phyloP scores from a whole-genome alignment of 2,797 vertebrate species.

The Alauda arvensis region DNA sequence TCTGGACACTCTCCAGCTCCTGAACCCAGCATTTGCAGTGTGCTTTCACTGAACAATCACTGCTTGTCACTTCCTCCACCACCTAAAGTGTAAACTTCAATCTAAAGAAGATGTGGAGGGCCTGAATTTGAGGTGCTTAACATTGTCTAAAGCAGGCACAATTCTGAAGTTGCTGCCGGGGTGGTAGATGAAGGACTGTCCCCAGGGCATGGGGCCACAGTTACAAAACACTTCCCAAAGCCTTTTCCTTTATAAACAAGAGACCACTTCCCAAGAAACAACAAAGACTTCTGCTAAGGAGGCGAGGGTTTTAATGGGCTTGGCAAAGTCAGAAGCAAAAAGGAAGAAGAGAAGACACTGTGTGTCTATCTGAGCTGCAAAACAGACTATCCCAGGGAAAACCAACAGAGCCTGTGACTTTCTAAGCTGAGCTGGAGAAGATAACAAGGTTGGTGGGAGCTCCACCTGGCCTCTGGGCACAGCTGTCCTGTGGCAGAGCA shows the following conservation, averaged over 20 bases:
- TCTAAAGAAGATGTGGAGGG: background rate
- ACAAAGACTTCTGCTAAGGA: background rate
- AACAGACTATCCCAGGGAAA: background rate
- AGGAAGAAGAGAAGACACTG: background rate
- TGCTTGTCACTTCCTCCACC: background rate
- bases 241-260: background rate
- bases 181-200: background rate
- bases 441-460: background rate
- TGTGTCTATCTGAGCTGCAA: background rate
- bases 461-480: background rate
- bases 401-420: background rate
- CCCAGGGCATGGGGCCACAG: background rate
- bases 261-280: background rate
- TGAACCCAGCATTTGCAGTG: background rate
- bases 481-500: background rate
- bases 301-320: background rate
- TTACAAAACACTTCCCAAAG: background rate
- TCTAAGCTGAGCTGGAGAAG: background rate
- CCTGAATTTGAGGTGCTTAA: background rate
- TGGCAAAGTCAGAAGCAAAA: background rate
- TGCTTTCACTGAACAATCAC: background rate
- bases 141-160: background rate
- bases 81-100: background rate
- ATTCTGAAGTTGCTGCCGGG: background rate
- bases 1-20: background rate